phyloP scores from a whole-genome alignment of 1,140 invertebrate species.

The Hestina assimilis region DNA sequence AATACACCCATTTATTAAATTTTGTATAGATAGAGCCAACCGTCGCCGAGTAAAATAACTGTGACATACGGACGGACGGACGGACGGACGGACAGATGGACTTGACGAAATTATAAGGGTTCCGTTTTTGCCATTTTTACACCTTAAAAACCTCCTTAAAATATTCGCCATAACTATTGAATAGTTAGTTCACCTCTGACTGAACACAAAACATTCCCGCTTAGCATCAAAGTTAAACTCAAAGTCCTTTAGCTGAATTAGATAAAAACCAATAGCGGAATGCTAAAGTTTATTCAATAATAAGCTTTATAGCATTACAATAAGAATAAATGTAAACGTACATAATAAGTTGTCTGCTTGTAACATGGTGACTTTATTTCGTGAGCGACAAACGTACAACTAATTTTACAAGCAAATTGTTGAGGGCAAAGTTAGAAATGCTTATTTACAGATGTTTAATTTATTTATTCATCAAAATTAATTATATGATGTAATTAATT shows the following conservation, averaged over 20 bases:
- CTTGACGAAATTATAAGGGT: too few species aligned
- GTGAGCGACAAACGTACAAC: constrained; percentile 59
- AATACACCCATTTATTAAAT: too few species aligned
- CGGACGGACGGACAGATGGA: too few species aligned
- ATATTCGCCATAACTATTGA: constrained; percentile 17
- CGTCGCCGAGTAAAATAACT: too few species aligned
- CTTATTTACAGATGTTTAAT: constrained; percentile 38
- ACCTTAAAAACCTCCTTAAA: neutral
- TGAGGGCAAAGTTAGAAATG: constrained; percentile 52
- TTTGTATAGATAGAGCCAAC: too few species aligned
- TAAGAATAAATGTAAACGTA: constrained; percentile 26
- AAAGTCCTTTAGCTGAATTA: constrained; percentile 65
- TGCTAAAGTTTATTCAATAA: neutral
- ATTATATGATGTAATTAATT: too few species aligned
- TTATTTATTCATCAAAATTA: constrained; percentile 24
- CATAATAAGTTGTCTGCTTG: constrained; percentile 31
- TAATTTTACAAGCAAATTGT: constrained; percentile 62
- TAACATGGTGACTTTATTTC: constrained; percentile 59
- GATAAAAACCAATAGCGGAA: constrained; percentile 35
- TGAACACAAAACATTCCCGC: constrained; percentile 52
- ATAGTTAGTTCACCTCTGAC: constrained; percentile 56
- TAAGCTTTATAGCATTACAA: constrained; percentile 24
- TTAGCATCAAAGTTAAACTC: constrained; percentile 60
- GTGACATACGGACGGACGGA: too few species aligned
- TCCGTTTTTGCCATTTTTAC: too few species aligned